These are phyloP conservation scores for Prosopocoilus inquinatus DNA, from an alignment of 2,888 invertebrate genomes.

Conservation along the genomic window DNA sequence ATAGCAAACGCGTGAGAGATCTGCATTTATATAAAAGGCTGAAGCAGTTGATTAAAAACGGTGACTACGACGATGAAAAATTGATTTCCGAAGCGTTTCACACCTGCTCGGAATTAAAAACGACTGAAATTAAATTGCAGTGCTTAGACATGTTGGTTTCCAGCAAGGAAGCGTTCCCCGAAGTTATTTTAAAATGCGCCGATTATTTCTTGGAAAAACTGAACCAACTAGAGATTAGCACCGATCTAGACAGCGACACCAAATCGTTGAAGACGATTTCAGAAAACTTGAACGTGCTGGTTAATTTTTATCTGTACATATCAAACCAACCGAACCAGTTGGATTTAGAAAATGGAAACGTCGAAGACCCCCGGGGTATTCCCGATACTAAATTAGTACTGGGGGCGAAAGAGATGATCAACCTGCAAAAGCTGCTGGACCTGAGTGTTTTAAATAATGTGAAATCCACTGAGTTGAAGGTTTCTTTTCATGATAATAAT, in stretches of 20 bases:
- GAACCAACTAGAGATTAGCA: constrained; percentile 33
- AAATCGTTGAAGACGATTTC: constrained; percentile 37
- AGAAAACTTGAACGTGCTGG: constrained; percentile 39
- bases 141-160: constrained; percentile 68
- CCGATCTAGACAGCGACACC: constrained; percentile 35
- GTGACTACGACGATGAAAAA: constrained; percentile 53
- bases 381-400: constrained; percentile 40
- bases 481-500: constrained; percentile 58
- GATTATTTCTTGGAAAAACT: constrained; percentile 48
- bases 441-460: constrained; percentile 52
- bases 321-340: constrained; percentile 19
- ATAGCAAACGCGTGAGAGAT: constrained; percentile 83
- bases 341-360: constrained; percentile 38
- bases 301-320: constrained; percentile 39
- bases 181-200: constrained; percentile 58
- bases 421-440: constrained; percentile 63
- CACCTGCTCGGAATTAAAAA: constrained; percentile 65
- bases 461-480: constrained; percentile 52
- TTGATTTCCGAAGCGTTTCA: constrained; percentile 56
- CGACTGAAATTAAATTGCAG: constrained; percentile 69
- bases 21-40: constrained; percentile 80
- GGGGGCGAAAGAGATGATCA: constrained; percentile 59
- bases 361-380: constrained; percentile 14
- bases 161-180: constrained; percentile 63
- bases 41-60: constrained; percentile 64